A percentile compares a stretch with the other conserved stretches of the same genome.
These are phyloP conservation scores for Agelastica alni DNA, from an alignment of 2,888 invertebrate genomes.

Conservation along the genomic window DNA sequence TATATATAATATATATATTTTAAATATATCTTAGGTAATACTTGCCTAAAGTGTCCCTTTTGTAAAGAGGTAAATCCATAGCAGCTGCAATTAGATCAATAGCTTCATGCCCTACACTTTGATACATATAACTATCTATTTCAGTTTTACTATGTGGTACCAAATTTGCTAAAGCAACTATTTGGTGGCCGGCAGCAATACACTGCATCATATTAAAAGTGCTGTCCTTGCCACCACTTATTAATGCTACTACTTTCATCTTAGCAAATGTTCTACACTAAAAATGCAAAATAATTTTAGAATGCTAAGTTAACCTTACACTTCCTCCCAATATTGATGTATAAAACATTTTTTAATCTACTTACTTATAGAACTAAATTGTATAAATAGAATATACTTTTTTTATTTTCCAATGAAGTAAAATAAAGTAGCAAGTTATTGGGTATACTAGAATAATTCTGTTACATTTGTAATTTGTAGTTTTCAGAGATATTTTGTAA, in stretches of 20 bases:
- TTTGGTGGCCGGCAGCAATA: conserved; percentile 90
- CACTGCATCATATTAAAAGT: conserved; percentile 99
- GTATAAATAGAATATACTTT: too few relatives aligned
- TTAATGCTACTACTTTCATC: conserved; percentile 86
- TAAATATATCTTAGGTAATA: too few relatives aligned
- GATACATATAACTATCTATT: conserved; percentile 86
- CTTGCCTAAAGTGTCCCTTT: conserved; percentile 73
- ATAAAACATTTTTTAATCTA: too few relatives aligned
- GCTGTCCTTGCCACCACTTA: conserved; percentile 99
- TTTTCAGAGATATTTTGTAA: too few relatives aligned
- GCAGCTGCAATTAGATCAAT: conserved; percentile 91
- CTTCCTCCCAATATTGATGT: too few relatives aligned
- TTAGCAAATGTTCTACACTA: conserved; percentile 2
- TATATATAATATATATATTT: too few relatives aligned
- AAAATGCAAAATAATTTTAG: neutral
- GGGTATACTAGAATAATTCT: too few relatives aligned
- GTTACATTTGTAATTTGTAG: too few relatives aligned
- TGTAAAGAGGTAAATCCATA: conserved; percentile 88
- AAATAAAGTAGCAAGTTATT: too few relatives aligned
- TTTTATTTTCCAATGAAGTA: too few relatives aligned
- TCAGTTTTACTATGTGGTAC: conserved; percentile 82
- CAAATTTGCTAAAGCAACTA: conserved; percentile 95
- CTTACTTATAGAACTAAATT: too few relatives aligned
- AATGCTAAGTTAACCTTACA: too few relatives aligned
- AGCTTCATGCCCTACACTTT: conserved; percentile 97